Conservation (phyloP, 2,797 vertebrate species). For the Poecilia velifera region DNA sequence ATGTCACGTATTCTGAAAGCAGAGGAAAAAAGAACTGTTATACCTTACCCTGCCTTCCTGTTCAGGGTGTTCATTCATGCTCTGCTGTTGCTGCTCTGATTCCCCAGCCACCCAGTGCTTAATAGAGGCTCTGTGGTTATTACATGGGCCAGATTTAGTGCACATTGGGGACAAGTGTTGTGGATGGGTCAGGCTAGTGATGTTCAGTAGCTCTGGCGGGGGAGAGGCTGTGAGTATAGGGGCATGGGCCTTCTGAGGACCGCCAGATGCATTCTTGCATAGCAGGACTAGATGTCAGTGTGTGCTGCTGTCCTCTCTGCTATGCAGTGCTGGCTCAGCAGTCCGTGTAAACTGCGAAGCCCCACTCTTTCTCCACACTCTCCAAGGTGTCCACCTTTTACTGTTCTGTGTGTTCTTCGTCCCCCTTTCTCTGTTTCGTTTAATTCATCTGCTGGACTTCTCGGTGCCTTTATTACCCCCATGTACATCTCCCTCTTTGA, state of each 20-base stretch:
- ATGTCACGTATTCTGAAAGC: conserved; percentile 22
- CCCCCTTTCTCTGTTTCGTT: conserved; percentile 50
- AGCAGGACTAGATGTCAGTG: conserved; percentile 74
- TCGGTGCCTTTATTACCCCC: conserved; percentile 38
- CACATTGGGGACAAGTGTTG: conserved; percentile 68
- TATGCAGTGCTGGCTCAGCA: conserved; percentile 75
- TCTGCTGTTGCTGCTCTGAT: conserved; percentile 48
- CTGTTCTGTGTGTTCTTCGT: conserved; percentile 27
- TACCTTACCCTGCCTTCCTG: conserved; percentile 43
- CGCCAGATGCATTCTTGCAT: conserved; percentile 69
- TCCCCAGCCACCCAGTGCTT: conserved; percentile 58
- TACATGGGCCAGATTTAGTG: conserved; percentile 72
- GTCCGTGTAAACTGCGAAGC: conserved; percentile 65
- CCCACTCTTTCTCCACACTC: conserved; percentile 34
- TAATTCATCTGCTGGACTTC: conserved; percentile 44
- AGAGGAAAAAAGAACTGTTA: conserved; percentile 31
- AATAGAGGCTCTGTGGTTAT: conserved; percentile 73
- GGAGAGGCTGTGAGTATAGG: conserved; percentile 47
- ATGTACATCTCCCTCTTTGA: conserved; percentile 36
- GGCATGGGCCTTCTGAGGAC: conserved; percentile 68
- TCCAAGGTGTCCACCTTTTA: conserved; percentile 21
- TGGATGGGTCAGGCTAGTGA: conserved; percentile 64
- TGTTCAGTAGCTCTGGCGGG: conserved; percentile 64
- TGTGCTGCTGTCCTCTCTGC: conserved; percentile 69
- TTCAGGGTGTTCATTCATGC: conserved; percentile 46